Evolutionary conservation across 2,113 vertebrate species (phyloP), one percentile per base, ranked within the genome.

Genomic region (Lethenteron reissneri): DNA sequence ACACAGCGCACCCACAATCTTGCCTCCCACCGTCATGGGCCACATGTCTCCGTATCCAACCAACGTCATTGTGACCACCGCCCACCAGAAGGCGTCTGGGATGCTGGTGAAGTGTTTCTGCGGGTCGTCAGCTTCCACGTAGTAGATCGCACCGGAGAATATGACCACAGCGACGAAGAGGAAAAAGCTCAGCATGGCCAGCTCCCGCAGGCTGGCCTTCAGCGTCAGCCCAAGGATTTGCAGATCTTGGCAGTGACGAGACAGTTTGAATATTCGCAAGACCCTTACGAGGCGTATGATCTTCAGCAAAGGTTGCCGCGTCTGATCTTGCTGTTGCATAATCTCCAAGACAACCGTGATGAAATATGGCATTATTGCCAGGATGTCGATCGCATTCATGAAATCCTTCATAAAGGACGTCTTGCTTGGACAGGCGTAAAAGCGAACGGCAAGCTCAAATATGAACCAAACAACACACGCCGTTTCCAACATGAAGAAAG

Each of bases 401-500:
- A 68, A n/a, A n/a, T 68, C n/a, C n/a, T 68, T 9, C n/a, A 68
- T 17, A 68, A 68, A 21, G n/a, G 9, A 17, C 64, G n/a, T n/a
- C 11, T 68, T 68, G 11, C 21, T 21, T 11, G 64, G 64, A 21
- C 64, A 17, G 11, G n/a, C n/a, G n/a, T n/a, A n/a, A 68, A 68
- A 68, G 21, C 64, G 64, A 68, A n/a, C n/a, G 21, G 21, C 64
- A 68, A 68, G 64, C 21, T 68, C 64, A n/a, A 68, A 68, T 17
- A 68, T 68, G 64, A 68, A 68, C 64, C 64, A 68, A 21, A 68
- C 11, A 21, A 68, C 21, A 21, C 64, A 68, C 64, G 21, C n/a
- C 64, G 64, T 68, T 68, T 68, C 64, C 64, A 68, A 21, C n/a
- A 68, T 68, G 64, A 68, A 68, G n/a, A 68, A 68, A 21, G 64